phyloP scores from a whole-genome alignment of 2,797 vertebrate species.

The Aselliscus stoliczkanus region DNA sequence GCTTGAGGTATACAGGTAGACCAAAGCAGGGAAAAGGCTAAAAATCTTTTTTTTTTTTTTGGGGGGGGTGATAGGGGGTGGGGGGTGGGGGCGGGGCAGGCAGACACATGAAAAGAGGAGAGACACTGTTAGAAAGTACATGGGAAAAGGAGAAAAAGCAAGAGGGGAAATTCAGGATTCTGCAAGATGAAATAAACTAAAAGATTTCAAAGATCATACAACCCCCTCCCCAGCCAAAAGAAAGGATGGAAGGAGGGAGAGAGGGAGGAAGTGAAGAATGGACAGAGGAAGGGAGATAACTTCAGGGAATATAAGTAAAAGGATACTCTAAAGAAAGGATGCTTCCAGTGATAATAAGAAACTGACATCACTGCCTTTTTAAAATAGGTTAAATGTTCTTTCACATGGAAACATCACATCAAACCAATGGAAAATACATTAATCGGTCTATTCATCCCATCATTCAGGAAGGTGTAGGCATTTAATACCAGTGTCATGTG shows the following conservation, averaged over 20 bases:
- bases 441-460: not conserved
- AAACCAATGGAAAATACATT: not conserved
- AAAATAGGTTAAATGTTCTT: not conserved
- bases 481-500: not conserved
- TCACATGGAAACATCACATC: not conserved
- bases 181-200: not conserved
- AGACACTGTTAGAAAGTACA: not conserved
- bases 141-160: not conserved
- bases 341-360: not conserved
- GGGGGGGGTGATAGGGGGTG: no score
- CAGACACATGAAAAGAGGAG: not conserved
- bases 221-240: not conserved
- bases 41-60: not conserved
- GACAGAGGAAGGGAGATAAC: not conserved
- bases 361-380: not conserved
- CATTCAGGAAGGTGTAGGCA: not conserved
- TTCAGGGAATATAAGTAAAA: not conserved
- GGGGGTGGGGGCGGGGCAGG: rapidly evolving
- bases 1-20: not conserved
- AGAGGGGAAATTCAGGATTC: not conserved
- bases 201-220: not conserved
- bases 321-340: not conserved
- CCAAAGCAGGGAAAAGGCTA: not conserved
- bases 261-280: no score
- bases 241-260: no score